Conservation (phyloP, 2,888 invertebrate genomes). For the Sphinx pinastri region DNA sequence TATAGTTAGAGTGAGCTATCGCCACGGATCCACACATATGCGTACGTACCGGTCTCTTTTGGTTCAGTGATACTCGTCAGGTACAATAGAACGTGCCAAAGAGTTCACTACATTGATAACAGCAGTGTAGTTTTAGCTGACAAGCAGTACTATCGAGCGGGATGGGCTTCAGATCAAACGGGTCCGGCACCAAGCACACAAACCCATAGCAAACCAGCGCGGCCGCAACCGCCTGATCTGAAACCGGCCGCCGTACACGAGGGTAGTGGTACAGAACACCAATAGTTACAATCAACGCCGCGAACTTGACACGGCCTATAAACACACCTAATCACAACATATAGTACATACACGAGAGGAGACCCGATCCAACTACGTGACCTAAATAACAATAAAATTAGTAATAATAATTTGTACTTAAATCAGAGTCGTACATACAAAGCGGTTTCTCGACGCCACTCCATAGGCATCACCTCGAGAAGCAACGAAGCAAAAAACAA, state of each 20-base stretch:
- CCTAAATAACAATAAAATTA: conserved; percentile 80
- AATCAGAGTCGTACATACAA: conserved; percentile 76
- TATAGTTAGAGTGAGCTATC: conserved; percentile 55
- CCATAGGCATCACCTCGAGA: conserved; percentile 59
- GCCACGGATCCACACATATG: conserved; percentile 64
- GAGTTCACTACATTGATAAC: conserved; percentile 40
- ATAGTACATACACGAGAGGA: conserved; percentile 60
- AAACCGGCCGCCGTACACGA: conserved; percentile 31
- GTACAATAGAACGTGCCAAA: conserved; percentile 74
- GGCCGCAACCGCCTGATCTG: conserved; percentile 35
- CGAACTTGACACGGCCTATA: conserved; percentile 66
- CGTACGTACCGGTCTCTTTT: conserved; percentile 57
- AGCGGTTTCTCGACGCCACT: conserved; percentile 59
- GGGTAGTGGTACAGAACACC: conserved; percentile 8
- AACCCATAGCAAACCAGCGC: conserved; percentile 40
- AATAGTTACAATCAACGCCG: conserved; percentile 36
- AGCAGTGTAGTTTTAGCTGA: conserved; percentile 21
- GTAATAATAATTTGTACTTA: conserved; percentile 82
- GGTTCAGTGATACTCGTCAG: conserved; percentile 67
- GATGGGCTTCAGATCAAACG: conserved; percentile 31
- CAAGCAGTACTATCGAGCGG: conserved; percentile 1
- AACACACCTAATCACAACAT: conserved; percentile 60
- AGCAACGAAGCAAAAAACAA: conserved; percentile 78
- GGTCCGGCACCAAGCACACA: conserved; percentile 30
- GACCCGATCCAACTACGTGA: conserved; percentile 68